Evolutionary conservation across 2,888 invertebrate genomes (phyloP), one percentile per base, ranked within the genome.

Genomic region (Drosophila antonietae): DNA sequence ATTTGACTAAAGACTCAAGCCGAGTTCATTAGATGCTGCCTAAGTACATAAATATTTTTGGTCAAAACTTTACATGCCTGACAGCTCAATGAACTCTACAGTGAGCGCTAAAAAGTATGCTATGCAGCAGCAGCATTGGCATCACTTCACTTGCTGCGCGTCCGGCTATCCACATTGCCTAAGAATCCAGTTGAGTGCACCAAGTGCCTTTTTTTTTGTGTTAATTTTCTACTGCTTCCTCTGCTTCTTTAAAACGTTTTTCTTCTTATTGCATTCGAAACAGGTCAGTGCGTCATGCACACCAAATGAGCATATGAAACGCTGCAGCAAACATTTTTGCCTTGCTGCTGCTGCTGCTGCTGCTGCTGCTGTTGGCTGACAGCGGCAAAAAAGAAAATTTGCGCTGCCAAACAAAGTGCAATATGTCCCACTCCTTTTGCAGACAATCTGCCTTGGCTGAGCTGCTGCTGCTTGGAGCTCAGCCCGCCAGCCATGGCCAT

Each of bases 211-310:
- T 37, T 46, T 61, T 82, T 53, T 58, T 81, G 64, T 55, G 65
- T 72, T 68, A 28, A 58, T 56, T 55, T 44, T 51, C 63, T 31
- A 46, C 28, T 41, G 10, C 53, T 33, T 23, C 35, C 8, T 7
- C 35, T 49, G 57, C 37, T 69, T 43, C 28, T 69, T 55, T 28
- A 15, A 53, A 35, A 20, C 52, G 35, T 52, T 31, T 46, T 43
- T 52, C 23, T 33, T 62, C 52, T 58, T 77, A 74, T 80, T 78
- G 86, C 87, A 85, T 75, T 83, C 77, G 84, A 88, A 88, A 83
- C 89, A 87, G 86, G 86, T 90, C 86, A 87, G 87, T 86, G 90
- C 87, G 79, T 81, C 73, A 71, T 81, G 79, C 89, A 89, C 89
- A 79, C 83, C 85, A 84, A 84, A 89, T 88, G 89, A 85, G 88